Conservation (phyloP, 2,888 invertebrate genomes). For the Mesorhabditis sp. region DNA sequence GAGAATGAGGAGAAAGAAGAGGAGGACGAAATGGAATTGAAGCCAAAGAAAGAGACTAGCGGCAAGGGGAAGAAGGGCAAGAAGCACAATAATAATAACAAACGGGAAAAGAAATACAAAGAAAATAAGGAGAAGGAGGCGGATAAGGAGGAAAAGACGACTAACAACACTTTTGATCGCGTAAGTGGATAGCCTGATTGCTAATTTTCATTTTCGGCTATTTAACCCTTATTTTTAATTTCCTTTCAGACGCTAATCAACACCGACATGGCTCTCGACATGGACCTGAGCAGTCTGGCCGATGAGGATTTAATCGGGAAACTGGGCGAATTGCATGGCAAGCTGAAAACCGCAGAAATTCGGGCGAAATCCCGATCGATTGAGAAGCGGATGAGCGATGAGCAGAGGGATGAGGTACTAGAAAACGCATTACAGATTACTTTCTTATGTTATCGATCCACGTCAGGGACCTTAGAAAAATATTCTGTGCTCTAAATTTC, state of each 20-base stretch:
- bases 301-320: constrained; percentile 21
- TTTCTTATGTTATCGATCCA: no score
- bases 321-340: constrained; percentile 48
- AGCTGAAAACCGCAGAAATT: constrained; percentile 50
- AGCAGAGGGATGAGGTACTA: constrained; percentile 41
- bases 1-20: background rate
- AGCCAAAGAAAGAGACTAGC: no score
- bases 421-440: background rate
- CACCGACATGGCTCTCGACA: background rate
- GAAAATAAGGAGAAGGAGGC: background rate
- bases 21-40: background rate
- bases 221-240: background rate
- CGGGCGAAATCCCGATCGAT: constrained; percentile 41
- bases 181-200: background rate
- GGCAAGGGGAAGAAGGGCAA: background rate
- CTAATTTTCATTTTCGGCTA: no score
- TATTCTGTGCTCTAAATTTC: no score
- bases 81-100: background rate
- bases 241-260: background rate
- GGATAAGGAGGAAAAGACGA: background rate
- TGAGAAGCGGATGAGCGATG: constrained; percentile 41
- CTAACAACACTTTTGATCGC: background rate
- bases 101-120: background rate
- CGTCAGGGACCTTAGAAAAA: no score
- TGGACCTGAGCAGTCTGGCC: background rate